Conservation (phyloP, 1,140 invertebrate species). For the Meloidogyne floridensis region DNA sequence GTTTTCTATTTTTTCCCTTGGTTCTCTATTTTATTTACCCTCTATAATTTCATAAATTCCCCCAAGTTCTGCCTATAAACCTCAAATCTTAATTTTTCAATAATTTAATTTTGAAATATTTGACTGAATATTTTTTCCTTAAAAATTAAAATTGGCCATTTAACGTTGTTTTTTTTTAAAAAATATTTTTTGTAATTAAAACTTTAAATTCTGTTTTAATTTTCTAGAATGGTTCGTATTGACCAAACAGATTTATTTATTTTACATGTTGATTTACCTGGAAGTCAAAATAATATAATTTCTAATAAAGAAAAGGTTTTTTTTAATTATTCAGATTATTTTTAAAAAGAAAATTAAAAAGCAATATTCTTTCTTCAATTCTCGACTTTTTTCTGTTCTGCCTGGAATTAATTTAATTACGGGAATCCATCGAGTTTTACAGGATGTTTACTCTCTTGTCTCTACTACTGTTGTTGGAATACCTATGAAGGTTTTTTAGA, state of each 20-base stretch:
- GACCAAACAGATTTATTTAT: slow-evolving; percentile 40
- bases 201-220: neutral
- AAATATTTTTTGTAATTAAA: neutral
- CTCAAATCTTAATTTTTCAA: too few species aligned
- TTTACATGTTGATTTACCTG: slow-evolving; percentile 36
- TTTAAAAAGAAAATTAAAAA: slow-evolving; percentile 23
- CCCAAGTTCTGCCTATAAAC: too few species aligned
- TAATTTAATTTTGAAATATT: too few species aligned
- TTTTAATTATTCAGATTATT: neutral
- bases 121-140: too few species aligned
- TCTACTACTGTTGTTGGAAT: slow-evolving; percentile 56
- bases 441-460: slow-evolving; percentile 52
- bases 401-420: slow-evolving; percentile 41
- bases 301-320: slow-evolving; percentile 26
- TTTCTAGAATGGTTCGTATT: slow-evolving; percentile 28
- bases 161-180: too few species aligned
- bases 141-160: too few species aligned
- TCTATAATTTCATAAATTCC: neutral
- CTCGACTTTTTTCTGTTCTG: slow-evolving; percentile 27
- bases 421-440: slow-evolving; percentile 38
- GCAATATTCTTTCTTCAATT: slow-evolving; percentile 25
- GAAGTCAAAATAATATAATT: slow-evolving; percentile 33
- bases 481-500: slow-evolving; percentile 51
- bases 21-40: too few species aligned
- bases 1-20: too few species aligned